Conservation (phyloP, 2,888 invertebrate genomes). For the Hoplodrina blanda region DNA sequence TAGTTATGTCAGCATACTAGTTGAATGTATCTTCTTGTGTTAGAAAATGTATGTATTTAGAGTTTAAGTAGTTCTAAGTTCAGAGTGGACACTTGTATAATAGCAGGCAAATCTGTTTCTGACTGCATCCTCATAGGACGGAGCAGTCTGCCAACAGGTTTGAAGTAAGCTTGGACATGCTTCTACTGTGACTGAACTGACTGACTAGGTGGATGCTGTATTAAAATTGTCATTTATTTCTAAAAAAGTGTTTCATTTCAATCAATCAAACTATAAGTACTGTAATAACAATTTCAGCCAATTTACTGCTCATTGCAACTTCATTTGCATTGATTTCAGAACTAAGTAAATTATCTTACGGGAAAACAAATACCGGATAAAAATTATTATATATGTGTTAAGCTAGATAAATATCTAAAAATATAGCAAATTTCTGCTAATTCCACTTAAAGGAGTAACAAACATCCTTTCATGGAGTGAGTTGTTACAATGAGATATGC, state of each 20-base stretch:
- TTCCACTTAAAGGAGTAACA: too few relatives aligned
- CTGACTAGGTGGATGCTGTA: slow-evolving; percentile 82
- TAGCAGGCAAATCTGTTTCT: slow-evolving; percentile 43
- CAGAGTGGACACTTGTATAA: slow-evolving; percentile 52
- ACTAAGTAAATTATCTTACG: too few relatives aligned
- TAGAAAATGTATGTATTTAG: slow-evolving; percentile 71
- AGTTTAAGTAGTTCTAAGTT: slow-evolving; percentile 62
- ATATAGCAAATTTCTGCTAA: too few relatives aligned
- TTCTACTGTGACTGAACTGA: slow-evolving; percentile 70
- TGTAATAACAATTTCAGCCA: too few relatives aligned
- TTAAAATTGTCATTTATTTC: slow-evolving; percentile 67
- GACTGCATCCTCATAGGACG: not conserved
- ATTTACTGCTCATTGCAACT: too few relatives aligned
- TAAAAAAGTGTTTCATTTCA: slow-evolving; percentile 62
- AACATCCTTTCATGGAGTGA: too few relatives aligned
- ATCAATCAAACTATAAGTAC: not conserved
- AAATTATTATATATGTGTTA: too few relatives aligned
- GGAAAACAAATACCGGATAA: too few relatives aligned
- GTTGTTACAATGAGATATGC: too few relatives aligned
- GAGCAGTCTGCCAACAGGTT: slow-evolving; percentile 24
- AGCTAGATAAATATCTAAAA: too few relatives aligned
- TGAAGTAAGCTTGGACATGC: slow-evolving; percentile 44
- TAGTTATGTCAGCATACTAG: slow-evolving; percentile 77
- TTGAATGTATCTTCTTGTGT: slow-evolving; percentile 77
- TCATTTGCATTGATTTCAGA: too few relatives aligned